Conservation (phyloP, 2,797 vertebrate species). For the Chaetodon trifasciatus region DNA sequence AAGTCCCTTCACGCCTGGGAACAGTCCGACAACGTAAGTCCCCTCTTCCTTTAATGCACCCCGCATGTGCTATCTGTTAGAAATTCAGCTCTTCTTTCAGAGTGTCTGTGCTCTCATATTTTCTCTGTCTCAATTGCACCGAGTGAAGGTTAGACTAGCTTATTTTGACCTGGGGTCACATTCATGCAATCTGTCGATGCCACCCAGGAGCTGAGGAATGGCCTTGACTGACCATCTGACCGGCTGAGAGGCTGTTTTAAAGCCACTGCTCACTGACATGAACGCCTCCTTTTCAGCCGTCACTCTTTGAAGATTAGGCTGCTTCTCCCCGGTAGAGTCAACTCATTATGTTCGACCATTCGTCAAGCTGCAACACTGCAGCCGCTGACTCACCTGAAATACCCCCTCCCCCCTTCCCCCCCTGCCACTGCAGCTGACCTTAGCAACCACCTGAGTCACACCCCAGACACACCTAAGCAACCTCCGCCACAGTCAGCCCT, state of each 20-base stretch:
- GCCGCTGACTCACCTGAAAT: constrained; percentile 64
- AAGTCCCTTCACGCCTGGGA: constrained; percentile 89
- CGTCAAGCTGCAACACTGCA: constrained; percentile 36
- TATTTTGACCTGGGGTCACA: constrained; percentile 76
- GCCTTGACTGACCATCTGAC: constrained; percentile 73
- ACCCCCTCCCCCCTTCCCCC: neutral
- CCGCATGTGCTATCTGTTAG: neutral
- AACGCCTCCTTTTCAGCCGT: constrained; percentile 21
- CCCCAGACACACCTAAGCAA: constrained; percentile 54
- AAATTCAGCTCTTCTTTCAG: constrained; percentile 1
- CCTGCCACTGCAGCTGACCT: constrained; percentile 58
- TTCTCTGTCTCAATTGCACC: constrained; percentile 27
- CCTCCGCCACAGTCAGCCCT: constrained; percentile 60
- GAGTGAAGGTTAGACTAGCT: constrained; percentile 45
- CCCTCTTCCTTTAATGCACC: neutral
- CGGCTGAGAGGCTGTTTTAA: constrained; percentile 41
- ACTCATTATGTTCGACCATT: constrained; percentile 54
- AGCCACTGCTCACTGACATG: constrained; percentile 12
- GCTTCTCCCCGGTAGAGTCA: constrained; percentile 21
- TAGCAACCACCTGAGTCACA: constrained; percentile 64
- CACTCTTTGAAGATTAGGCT: constrained; percentile 47
- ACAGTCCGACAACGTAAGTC: constrained; percentile 74
- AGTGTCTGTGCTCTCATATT: constrained; percentile 16
- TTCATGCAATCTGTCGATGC: constrained; percentile 77
- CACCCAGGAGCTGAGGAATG: constrained; percentile 75